Evolutionary conservation across 2,888 invertebrate genomes (phyloP).

Genomic region (Tricholauxania praeusta): DNA sequence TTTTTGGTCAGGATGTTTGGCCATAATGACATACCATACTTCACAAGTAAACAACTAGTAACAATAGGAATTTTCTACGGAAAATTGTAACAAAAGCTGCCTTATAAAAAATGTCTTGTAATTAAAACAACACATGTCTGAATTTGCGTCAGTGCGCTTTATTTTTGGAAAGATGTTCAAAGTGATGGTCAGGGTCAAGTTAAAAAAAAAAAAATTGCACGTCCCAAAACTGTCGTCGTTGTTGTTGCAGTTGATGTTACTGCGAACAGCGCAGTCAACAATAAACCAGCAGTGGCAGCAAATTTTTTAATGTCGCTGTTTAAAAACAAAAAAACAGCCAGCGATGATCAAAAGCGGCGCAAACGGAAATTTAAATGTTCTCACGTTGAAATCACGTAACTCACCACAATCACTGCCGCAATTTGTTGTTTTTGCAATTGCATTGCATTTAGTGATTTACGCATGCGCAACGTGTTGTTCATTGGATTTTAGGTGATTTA

Average conservation of each 20-base stretch:
- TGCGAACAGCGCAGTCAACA: not conserved
- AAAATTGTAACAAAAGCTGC: too few species aligned
- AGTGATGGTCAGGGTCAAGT: slow-evolving; percentile 2
- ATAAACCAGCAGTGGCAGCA: not conserved
- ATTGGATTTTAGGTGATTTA: not conserved
- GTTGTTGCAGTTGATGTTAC: not conserved
- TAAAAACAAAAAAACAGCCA: not conserved
- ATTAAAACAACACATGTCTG: too few species aligned
- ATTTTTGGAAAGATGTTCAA: not conserved
- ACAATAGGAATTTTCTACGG: too few species aligned
- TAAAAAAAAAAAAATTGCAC: not conserved
- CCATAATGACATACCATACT: too few species aligned
- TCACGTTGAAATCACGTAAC: slow-evolving; percentile 42
- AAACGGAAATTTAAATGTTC: slow-evolving; percentile 44
- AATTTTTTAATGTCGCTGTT: not conserved
- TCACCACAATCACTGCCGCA: slow-evolving; percentile 1
- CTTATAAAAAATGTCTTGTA: too few species aligned
- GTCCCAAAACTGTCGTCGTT: not conserved
- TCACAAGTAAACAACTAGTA: too few species aligned
- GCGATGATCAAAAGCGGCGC: slow-evolving; percentile 23
- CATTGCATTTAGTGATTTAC: slow-evolving; percentile 12
- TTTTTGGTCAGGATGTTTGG: too few species aligned
- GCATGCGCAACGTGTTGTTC: slow-evolving; percentile 5
- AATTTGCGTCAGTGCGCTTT: too few species aligned
- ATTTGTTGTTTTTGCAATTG: slow-evolving; percentile 9